Percentiles rank a stretch among this genome's conserved stretches.
These are phyloP conservation scores for Steatornis caripensis DNA, from an alignment of 2,113 vertebrate species.

Conservation along the genomic window DNA sequence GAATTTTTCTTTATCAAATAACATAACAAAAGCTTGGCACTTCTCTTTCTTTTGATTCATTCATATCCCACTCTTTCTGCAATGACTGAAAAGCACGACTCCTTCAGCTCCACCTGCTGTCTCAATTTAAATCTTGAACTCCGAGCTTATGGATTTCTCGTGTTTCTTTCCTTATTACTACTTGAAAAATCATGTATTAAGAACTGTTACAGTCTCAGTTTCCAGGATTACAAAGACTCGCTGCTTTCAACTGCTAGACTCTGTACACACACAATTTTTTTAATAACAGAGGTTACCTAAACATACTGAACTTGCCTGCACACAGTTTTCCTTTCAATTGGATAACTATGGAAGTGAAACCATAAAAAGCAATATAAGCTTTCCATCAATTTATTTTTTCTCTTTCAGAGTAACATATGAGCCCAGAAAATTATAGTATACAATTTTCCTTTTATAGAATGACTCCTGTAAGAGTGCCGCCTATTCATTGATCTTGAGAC, in stretches of 20 bases:
- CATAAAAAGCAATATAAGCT: constrained; percentile 9
- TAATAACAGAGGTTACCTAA: constrained; percentile 46
- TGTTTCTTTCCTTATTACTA: background rate
- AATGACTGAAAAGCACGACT: constrained; percentile 16
- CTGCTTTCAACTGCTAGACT: constrained; percentile 28
- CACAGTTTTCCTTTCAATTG: constrained; percentile 14
- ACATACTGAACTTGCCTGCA: constrained; percentile 9
- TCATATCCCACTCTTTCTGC: background rate
- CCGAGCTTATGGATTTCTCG: background rate
- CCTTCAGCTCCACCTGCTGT: constrained; percentile 70
- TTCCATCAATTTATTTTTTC: constrained; percentile 7
- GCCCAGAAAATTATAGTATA: constrained; percentile 28
- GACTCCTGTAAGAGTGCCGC: background rate
- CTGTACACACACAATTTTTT: background rate
- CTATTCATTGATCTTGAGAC: constrained; percentile 30
- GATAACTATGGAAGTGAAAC: constrained; percentile 1
- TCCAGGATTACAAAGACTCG: constrained; percentile 13
- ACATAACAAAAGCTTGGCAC: constrained; percentile 8
- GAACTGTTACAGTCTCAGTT: background rate
- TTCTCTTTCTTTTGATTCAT: constrained; percentile 25
- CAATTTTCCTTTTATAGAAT: constrained; percentile 11
- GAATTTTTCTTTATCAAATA: background rate
- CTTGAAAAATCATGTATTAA: background rate
- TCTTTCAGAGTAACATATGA: background rate
- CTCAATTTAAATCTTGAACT: constrained; percentile 5